Evolutionary conservation across 2,888 invertebrate genomes (phyloP).

Genomic region (Thera britannica): DNA sequence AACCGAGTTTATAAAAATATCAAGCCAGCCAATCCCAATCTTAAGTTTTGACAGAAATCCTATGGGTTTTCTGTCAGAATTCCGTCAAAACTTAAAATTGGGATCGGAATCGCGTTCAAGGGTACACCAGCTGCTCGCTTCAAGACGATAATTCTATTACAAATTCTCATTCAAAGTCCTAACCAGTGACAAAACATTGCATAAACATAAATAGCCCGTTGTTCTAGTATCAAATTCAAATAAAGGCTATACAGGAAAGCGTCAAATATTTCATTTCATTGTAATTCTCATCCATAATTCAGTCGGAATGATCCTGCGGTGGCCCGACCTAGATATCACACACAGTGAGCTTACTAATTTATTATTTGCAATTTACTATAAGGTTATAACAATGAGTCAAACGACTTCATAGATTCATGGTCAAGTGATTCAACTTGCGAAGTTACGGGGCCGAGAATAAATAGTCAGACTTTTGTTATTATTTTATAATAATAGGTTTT

Average conservation of each 20-base stretch:
- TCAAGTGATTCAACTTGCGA: constrained; percentile 16
- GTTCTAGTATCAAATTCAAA: constrained; percentile 25
- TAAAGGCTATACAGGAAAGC: constrained; percentile 46
- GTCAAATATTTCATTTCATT: constrained; percentile 42
- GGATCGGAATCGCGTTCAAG: no score
- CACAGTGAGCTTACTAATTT: constrained; percentile 50
- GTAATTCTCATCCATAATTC: constrained; percentile 58
- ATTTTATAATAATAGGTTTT: no score
- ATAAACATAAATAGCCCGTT: constrained; percentile 17
- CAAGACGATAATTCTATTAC: not conserved
- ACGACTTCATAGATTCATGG: constrained; percentile 20
- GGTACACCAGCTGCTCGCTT: no score
- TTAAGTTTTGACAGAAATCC: no score
- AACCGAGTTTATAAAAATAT: no score
- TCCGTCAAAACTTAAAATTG: no score
- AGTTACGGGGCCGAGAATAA: no score
- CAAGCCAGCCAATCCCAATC: no score
- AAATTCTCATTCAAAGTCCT: constrained; percentile 13
- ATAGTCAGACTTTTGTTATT: no score
- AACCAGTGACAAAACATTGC: constrained; percentile 1
- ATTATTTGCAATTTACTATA: constrained; percentile 25
- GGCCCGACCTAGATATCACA: constrained; percentile 55
- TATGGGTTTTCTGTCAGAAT: no score
- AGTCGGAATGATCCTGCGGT: constrained; percentile 49
- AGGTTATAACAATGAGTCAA: constrained; percentile 15